Evolutionary conservation across 2,113 vertebrate species (phyloP), one percentile per base, ranked within the genome.

Genomic region (Bufo gargarizans): DNA sequence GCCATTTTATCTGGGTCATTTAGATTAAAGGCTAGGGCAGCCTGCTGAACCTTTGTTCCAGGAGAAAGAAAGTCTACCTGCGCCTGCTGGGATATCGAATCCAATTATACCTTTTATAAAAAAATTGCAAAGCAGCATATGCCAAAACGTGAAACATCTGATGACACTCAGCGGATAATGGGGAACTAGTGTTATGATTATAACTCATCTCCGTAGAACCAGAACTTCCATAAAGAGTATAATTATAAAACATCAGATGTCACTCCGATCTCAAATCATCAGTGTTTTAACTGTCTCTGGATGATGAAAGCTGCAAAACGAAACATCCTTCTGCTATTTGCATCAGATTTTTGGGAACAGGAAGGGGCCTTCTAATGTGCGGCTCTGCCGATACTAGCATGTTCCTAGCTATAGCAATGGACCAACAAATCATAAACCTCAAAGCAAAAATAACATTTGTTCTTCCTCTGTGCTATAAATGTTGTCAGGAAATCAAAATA

Each of bases 391-490:
- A 81, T 19, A 59, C 3, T 6, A 10, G 49, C 77, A 59, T 80
- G 55, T 45, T 33, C 6, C 49, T 53, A n/a, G 14, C 50, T 43
- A 56, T 20, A 56, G 53, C 53, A 56, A 59, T 81, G 55, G 56
- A 45, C 33, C 13, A 59, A 81, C 8, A 45, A 6, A 81, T 59
- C 55, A 81, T 59, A 81, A 81, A 43, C 4, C 45, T 9, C 43
- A 7, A 11, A 59, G 78, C 78, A 56, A 80, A 78, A 79, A 43
- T 17, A 59, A 45, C 33, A 43, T 17, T 47, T 50, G 45, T 59
- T 81, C 6, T 61, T 81, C 56, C 13, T 81, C 56, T 61, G 33
- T 14, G n/a, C 78, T 59, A 81, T 43, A 81, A 81, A 81, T 61
- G 55, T 59, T 59, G 22, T 19, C 22, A 10, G 56, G 22, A 81